A percentile compares a stretch with the other conserved stretches of the same genome.
Conservation (phyloP, 1,140 invertebrate species). For the Pseudachorutes palmiensis region DNA sequence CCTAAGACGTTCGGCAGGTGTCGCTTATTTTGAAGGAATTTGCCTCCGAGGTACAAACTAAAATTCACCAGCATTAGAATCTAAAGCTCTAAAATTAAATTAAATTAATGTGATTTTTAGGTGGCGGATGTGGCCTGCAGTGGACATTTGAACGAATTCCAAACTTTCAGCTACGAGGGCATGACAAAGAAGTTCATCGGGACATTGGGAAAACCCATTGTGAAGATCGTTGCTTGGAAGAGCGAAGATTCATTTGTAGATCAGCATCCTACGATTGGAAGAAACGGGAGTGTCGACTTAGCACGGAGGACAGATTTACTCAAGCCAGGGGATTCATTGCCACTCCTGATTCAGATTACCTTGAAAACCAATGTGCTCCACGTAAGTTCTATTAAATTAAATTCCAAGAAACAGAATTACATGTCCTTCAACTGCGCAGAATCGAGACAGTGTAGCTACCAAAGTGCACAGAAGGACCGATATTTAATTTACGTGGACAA, state of each 20-base stretch:
- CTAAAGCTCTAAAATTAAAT: neutral
- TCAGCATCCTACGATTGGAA: constrained; percentile 46
- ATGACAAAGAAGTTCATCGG: constrained; percentile 40
- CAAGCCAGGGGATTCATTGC: constrained; percentile 41
- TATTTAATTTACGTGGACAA: constrained; percentile 47
- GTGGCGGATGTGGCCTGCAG: constrained; percentile 40
- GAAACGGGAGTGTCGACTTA: constrained; percentile 45
- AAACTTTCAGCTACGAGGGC: constrained; percentile 43
- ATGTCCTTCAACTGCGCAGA: too few species aligned
- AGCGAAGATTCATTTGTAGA: constrained; percentile 44
- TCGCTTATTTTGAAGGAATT: constrained; percentile 46
- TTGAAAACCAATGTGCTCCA: constrained; percentile 49
- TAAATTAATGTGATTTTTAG: constrained; percentile 28
- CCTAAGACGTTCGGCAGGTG: constrained; percentile 42
- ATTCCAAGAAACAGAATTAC: neutral
- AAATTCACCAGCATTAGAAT: too few species aligned
- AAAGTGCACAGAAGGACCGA: constrained; percentile 41
- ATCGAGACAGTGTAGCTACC: constrained; percentile 42
- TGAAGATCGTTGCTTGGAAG: constrained; percentile 45
- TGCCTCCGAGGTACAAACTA: constrained; percentile 42
- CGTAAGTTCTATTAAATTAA: constrained; percentile 39
- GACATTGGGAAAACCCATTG: constrained; percentile 45
- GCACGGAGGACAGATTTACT: constrained; percentile 44
- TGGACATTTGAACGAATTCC: constrained; percentile 48
- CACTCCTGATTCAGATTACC: constrained; percentile 45